Evolutionary conservation across 2,888 invertebrate genomes (phyloP).

Genomic region (Rhodophaea formosa): DNA sequence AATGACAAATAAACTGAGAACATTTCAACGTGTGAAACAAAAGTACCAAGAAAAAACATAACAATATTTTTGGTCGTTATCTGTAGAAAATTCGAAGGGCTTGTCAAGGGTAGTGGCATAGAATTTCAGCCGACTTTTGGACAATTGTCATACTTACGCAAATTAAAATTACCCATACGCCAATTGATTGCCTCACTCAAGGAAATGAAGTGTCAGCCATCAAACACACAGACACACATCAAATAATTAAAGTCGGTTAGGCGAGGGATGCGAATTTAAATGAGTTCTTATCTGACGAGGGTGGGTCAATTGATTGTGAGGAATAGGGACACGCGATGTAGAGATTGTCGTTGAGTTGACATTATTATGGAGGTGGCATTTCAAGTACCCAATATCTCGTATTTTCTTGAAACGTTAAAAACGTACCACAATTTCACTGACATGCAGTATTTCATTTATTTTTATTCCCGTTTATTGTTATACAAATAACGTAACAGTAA

Average conservation of each 20-base stretch:
- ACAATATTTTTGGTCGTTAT: no score
- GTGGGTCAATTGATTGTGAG: slow-evolving; percentile 16
- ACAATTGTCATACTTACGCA: background rate
- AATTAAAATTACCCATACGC: slow-evolving; percentile 2
- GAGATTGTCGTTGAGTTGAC: background rate
- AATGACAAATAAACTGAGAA: no score
- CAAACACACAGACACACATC: slow-evolving; percentile 1
- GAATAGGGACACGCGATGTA: background rate
- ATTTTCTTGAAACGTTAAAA: no score
- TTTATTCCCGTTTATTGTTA: no score
- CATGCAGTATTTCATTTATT: no score
- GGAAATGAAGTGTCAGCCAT: slow-evolving; percentile 11
- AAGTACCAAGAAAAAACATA: no score
- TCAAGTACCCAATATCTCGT: background rate
- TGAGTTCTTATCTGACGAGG: slow-evolving; percentile 19
- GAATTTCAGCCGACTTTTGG: background rate
- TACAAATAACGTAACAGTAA: no score
- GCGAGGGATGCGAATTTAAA: slow-evolving; percentile 14
- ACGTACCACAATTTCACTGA: no score
- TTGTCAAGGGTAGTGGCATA: background rate
- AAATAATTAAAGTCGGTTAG: slow-evolving; percentile 2
- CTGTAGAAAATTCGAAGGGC: no score
- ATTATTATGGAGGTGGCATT: background rate
- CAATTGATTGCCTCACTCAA: slow-evolving; percentile 5
- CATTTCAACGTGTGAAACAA: no score